phyloP scores from a whole-genome alignment of 2,113 vertebrate species.

The Excalfactoria chinensis region DNA sequence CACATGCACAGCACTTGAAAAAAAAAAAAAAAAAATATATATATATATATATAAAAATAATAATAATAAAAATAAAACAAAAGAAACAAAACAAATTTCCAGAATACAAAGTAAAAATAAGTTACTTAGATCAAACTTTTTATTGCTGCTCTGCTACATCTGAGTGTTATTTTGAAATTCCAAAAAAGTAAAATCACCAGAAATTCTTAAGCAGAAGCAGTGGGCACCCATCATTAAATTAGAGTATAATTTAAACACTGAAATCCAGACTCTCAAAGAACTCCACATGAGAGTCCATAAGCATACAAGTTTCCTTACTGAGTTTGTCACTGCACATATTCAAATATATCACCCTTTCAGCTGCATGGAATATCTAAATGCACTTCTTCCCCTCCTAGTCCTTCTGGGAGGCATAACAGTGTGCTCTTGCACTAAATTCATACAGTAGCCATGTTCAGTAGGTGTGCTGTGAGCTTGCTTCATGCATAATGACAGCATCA shows the following conservation, averaged over 20 bases:
- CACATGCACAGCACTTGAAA: background rate
- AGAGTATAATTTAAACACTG: background rate
- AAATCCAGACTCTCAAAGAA: background rate
- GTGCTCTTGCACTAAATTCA: fast-evolving
- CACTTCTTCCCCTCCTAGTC: background rate
- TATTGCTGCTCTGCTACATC: background rate
- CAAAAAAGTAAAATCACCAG: background rate
- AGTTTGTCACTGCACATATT: background rate
- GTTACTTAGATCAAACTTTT: background rate
- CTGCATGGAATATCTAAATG: background rate
- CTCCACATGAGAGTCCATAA: background rate
- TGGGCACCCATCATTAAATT: background rate
- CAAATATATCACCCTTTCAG: background rate
- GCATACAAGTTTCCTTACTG: background rate
- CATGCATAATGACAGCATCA: background rate
- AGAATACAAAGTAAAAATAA: background rate
- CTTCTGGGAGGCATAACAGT: background rate
- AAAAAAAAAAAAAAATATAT: no score
- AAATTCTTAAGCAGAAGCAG: background rate
- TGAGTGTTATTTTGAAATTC: background rate
- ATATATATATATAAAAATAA: no score
- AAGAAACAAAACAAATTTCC: no score
- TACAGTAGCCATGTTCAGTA: background rate
- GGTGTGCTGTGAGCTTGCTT: background rate
- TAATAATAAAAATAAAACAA: no score